These are phyloP conservation scores for Pseudois nayaur DNA, from an alignment of 2,113 vertebrate species.

Conservation along the genomic window DNA sequence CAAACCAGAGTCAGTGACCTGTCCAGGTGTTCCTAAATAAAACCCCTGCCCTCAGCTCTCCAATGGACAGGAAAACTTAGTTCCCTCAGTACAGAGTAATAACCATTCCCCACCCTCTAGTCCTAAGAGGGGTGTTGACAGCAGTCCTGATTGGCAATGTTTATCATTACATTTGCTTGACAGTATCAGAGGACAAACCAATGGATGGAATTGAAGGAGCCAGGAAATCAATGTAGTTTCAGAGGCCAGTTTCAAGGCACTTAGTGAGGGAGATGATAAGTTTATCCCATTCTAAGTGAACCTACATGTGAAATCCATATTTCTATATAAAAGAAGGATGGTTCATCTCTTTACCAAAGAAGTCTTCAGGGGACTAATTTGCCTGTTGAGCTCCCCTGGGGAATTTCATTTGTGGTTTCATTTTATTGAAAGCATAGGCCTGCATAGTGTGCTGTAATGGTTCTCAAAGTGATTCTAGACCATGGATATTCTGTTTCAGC, in stretches of 20 bases:
- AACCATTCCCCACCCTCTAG: background rate
- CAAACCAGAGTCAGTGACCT: background rate
- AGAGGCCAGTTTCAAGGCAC: background rate
- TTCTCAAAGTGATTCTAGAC: slow-evolving; percentile 46
- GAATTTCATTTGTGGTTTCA: slow-evolving; percentile 40
- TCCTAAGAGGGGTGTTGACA: background rate
- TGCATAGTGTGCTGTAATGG: background rate
- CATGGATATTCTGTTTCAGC: slow-evolving; percentile 33
- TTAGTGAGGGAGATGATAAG: background rate
- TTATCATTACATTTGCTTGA: slow-evolving; percentile 27
- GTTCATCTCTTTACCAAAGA: slow-evolving; percentile 46
- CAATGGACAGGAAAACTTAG: background rate
- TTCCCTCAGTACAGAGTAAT: background rate
- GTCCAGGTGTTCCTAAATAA: background rate
- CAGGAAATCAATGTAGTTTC: background rate
- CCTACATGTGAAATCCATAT: slow-evolving; percentile 11
- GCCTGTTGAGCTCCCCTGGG: slow-evolving; percentile 3
- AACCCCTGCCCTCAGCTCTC: background rate
- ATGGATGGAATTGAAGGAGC: background rate
- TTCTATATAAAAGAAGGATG: background rate
- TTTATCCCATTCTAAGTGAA: slow-evolving; percentile 39
- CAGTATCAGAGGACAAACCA: background rate
- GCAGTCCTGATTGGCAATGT: background rate
- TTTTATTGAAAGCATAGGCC: slow-evolving; percentile 42
- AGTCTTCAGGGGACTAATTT: slow-evolving; percentile 43